These are phyloP conservation scores for Dicycla oo DNA, from an alignment of 2,888 invertebrate genomes.

Conservation along the genomic window DNA sequence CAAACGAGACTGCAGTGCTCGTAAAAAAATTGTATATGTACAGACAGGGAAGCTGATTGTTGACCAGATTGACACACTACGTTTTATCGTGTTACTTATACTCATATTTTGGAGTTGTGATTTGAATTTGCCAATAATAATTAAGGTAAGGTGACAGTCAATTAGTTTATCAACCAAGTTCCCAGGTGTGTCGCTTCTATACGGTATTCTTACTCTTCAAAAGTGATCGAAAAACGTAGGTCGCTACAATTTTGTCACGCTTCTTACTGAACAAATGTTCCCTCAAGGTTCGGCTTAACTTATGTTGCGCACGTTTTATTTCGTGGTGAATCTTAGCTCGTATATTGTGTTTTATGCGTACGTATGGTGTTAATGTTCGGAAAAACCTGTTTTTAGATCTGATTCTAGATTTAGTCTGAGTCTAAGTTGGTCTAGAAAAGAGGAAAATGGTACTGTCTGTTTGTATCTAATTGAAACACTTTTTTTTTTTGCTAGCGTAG, in stretches of 20 bases:
- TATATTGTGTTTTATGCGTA: conserved; percentile 78
- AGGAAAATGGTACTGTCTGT: not conserved
- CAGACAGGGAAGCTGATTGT: not conserved
- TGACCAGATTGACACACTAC: not conserved
- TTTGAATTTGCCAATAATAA: not conserved
- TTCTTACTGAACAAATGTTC: conserved; percentile 88
- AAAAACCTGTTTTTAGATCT: conserved; percentile 37
- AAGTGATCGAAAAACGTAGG: conserved; percentile 86
- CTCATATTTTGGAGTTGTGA: too few species aligned
- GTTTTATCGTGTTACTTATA: too few species aligned
- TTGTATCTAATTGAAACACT: not conserved
- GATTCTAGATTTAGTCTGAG: conserved; percentile 8
- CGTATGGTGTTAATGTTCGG: conserved; percentile 75
- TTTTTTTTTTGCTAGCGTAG: not conserved
- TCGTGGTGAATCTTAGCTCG: conserved; percentile 78
- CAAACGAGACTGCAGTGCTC: too few species aligned
- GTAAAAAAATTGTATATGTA: not conserved
- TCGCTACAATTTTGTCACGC: conserved; percentile 89
- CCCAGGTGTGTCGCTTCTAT: not conserved
- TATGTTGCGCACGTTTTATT: conserved; percentile 87
- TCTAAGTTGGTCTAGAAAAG: not conserved
- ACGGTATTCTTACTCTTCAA: conserved; percentile 10
- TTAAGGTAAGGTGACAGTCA: not conserved
- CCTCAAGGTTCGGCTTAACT: conserved; percentile 86
- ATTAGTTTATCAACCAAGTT: not conserved